phyloP scores from a whole-genome alignment of 2,797 vertebrate species.

The Darevskia nairensis region DNA sequence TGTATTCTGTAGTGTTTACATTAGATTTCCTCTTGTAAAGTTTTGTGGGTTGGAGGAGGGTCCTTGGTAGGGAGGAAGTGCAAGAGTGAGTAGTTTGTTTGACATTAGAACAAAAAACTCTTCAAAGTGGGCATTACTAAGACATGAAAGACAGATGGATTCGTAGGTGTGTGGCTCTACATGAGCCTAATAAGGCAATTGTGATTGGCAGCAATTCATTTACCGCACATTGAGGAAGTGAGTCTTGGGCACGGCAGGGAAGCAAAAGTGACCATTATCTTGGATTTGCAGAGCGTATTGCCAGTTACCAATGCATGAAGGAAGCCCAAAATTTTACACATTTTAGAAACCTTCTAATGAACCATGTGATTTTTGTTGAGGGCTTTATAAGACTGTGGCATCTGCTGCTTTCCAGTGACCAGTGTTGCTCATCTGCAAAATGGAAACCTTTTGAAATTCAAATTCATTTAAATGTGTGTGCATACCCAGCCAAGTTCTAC shows the following conservation, averaged over 20 bases:
- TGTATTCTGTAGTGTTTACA: background rate
- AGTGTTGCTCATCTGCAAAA: background rate
- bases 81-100: slow-evolving; percentile 4
- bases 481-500: no score
- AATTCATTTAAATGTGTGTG: background rate
- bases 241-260: slow-evolving; percentile 34
- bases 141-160: slow-evolving; percentile 34
- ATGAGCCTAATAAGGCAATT: slow-evolving; percentile 29
- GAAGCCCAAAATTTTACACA: slow-evolving; percentile 25
- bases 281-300: slow-evolving; percentile 36
- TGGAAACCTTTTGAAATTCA: background rate
- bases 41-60: background rate
- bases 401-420: background rate
- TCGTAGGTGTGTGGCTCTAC: slow-evolving; percentile 24
- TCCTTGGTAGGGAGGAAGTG: background rate
- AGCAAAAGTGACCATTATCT: slow-evolving; percentile 40
- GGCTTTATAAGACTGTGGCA: slow-evolving; percentile 9
- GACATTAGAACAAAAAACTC: slow-evolving; percentile 28
- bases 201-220: slow-evolving; percentile 41
- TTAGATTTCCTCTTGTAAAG: background rate
- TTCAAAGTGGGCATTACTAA: slow-evolving; percentile 31
- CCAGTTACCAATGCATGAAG: slow-evolving; percentile 30
- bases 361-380: slow-evolving; percentile 6
- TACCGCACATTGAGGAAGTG: slow-evolving; percentile 35
- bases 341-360: slow-evolving; percentile 35